These are phyloP conservation scores for Danio aesculapii DNA, from an alignment of 2,797 vertebrate species.

Conservation along the genomic window DNA sequence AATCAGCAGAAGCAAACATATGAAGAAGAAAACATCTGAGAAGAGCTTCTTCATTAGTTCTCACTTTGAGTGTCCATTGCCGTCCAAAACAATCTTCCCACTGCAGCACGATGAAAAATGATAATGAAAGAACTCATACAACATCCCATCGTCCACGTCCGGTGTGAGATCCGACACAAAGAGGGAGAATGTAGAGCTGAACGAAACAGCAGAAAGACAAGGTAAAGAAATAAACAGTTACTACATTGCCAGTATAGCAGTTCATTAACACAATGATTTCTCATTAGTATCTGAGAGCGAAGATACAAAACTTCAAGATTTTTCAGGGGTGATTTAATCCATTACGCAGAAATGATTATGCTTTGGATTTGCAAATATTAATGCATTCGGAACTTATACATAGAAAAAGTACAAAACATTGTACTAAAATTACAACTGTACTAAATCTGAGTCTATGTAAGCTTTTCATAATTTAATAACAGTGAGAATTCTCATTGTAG, in stretches of 20 bases:
- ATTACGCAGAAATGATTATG: neutral
- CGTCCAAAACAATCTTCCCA: slow-evolving; percentile 93
- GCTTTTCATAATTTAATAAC: neutral
- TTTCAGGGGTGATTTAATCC: neutral
- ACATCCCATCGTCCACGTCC: slow-evolving; percentile 94
- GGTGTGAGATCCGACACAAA: slow-evolving; percentile 93
- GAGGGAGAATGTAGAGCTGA: slow-evolving; percentile 89
- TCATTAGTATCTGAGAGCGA: neutral
- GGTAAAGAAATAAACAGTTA: neutral
- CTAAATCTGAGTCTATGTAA: neutral
- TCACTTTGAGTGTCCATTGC: slow-evolving; percentile 92
- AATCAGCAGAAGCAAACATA: neutral
- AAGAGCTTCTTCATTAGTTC: slow-evolving; percentile 48
- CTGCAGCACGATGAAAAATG: slow-evolving; percentile 91
- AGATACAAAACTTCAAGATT: neutral
- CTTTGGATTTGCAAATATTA: neutral
- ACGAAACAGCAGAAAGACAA: slow-evolving; percentile 19
- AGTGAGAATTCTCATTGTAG: neutral
- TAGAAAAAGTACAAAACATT: neutral
- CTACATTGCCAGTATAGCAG: too few species aligned
- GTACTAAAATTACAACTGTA: neutral
- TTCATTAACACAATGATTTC: too few species aligned
- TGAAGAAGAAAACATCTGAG: neutral
- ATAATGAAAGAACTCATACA: slow-evolving; percentile 95
- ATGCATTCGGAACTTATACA: too few species aligned